Evolutionary conservation across 2,888 invertebrate genomes (phyloP).

Genomic region (Andrena praecox): DNA sequence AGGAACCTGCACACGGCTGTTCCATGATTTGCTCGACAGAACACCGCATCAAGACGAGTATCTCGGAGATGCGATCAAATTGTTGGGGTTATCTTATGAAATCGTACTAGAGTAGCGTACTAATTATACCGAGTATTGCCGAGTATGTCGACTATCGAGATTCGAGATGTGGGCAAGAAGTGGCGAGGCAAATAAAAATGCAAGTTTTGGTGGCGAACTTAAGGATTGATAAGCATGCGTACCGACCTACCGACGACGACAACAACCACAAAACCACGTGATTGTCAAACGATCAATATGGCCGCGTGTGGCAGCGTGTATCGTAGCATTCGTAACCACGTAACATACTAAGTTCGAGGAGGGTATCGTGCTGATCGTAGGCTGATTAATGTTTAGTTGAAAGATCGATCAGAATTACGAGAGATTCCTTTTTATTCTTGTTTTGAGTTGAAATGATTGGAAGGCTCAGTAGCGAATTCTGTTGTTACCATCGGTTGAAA

Average conservation of each 20-base stretch:
- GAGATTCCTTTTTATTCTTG: slow-evolving; percentile 1
- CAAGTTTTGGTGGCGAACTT: background rate
- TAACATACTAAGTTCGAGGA: too few species aligned
- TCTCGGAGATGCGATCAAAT: slow-evolving; percentile 18
- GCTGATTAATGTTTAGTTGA: slow-evolving; percentile 28
- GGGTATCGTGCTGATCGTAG: slow-evolving; percentile 42
- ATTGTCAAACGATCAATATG: slow-evolving; percentile 66
- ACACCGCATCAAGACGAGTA: background rate
- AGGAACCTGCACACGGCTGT: slow-evolving; percentile 48
- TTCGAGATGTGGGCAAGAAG: background rate
- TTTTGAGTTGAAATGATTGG: slow-evolving; percentile 21
- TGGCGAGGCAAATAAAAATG: background rate
- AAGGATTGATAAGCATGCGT: slow-evolving; percentile 55
- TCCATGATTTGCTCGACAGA: slow-evolving; percentile 33
- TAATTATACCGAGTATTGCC: background rate
- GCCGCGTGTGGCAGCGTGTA: slow-evolving; percentile 48
- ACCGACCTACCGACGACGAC: too few species aligned
- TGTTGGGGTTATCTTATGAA: slow-evolving; percentile 37
- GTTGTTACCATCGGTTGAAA: slow-evolving; percentile 3
- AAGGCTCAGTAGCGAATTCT: slow-evolving; percentile 3
- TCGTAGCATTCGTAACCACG: slow-evolving; percentile 58
- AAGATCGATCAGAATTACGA: slow-evolving; percentile 19
- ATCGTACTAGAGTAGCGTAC: slow-evolving; percentile 10
- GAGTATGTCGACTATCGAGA: background rate
- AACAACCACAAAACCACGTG: slow-evolving; percentile 56